Percentiles rank a stretch among this genome's conserved stretches.
Conservation (phyloP, 2,888 invertebrate genomes). For the Cataglyphis rosenhaueri region DNA sequence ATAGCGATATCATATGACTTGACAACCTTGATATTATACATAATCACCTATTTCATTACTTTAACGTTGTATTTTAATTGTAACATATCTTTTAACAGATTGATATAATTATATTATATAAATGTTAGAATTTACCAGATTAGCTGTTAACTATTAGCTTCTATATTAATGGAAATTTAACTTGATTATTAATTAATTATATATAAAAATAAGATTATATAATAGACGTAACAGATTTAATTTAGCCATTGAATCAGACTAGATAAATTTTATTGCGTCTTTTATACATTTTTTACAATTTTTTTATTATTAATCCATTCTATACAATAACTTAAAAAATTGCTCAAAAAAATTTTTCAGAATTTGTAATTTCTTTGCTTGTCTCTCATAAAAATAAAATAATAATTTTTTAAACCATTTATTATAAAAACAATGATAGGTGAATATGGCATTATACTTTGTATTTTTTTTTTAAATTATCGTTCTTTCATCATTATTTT, state of each 20-base stretch:
- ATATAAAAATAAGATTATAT: conserved; percentile 9
- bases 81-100: conserved; percentile 2
- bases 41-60: conserved; percentile 37
- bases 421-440: not conserved
- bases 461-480: not conserved
- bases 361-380: not conserved
- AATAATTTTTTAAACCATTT: conserved; percentile 8
- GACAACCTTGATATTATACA: conserved; percentile 15
- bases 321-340: not conserved
- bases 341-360: conserved; percentile 3
- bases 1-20: conserved; percentile 18
- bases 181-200: conserved; percentile 10
- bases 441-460: not conserved
- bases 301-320: not conserved
- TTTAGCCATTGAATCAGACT: not conserved
- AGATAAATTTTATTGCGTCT: not conserved
- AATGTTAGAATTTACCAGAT: conserved; percentile 24
- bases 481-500: not conserved
- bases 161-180: conserved; percentile 35
- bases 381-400: conserved; percentile 2
- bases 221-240: not conserved
- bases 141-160: conserved; percentile 28
- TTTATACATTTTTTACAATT: not conserved
- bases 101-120: not conserved
- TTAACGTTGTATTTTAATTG: conserved; percentile 2